Evolutionary conservation across 2,797 vertebrate species (phyloP), one percentile per base, ranked within the genome.

Genomic region (Lemur catta): DNA sequence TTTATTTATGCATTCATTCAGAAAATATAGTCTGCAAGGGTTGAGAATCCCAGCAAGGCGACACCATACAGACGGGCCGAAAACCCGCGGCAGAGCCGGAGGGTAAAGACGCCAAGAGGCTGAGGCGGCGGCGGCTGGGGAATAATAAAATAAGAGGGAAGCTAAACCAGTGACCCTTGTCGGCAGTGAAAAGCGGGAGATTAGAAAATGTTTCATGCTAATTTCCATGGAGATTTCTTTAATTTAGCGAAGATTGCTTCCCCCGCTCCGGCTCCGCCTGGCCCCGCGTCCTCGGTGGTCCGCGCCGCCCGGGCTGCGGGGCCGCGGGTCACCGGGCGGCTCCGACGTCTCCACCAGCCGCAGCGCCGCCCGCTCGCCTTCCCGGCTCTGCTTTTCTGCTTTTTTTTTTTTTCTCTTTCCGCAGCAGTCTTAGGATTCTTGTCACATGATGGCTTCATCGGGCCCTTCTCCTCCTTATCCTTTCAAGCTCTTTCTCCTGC

Each of bases 151-250:
- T 99, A 99, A 99, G 99, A 99, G 98, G 97, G 98, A 99, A 99
- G 99, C 99, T 99, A 99, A 99, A 99, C 99, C 99, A 97, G 98
- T 99, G 99, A 99, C 99, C 99, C 99, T 99, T 99, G 99, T 99
- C 99, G 98, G 99, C 99, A 98, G 99, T 99, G 99, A 99, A 99
- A 99, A 99, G 99, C 99, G 98, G 98, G 99, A 99, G 99, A 99
- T 99, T 99, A 99, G 99, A 99, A 99, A 99, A 99, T 99, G 99
- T 99, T 99, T 99, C 99, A 99, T 99, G 99, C 99, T 99, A 99
- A 99, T 99, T 99, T 99, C 99, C 99, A 99, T 99, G 99, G 99
- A 99, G 99, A 99, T 99, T 99, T 99, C 99, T 99, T 99, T 99
- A 99, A 99, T 99, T 99, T 99, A 99, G 99, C 98, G 98, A 99